A percentile compares a stretch with the other conserved stretches of the same genome.
These are phyloP conservation scores for Tenrec ecaudatus DNA, from an alignment of 2,113 vertebrate genomes.

Conservation along the genomic window DNA sequence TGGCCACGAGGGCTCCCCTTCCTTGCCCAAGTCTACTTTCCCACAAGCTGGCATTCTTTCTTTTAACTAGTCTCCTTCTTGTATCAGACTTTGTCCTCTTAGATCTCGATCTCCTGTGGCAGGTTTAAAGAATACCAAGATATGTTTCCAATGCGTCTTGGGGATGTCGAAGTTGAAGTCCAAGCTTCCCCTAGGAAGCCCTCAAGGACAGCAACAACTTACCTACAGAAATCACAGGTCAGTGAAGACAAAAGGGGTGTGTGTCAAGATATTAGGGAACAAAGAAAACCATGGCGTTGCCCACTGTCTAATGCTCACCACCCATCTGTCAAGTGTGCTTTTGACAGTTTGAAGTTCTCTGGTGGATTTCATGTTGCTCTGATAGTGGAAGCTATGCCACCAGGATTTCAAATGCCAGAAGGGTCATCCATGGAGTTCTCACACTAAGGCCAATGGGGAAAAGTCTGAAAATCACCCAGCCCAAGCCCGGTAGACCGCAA, in stretches of 20 bases:
- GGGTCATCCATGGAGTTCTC: not conserved
- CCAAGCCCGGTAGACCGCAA: not conserved
- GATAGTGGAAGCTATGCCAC: not conserved
- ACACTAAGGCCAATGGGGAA: not conserved
- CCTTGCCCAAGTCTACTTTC: not conserved
- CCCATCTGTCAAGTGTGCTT: not conserved
- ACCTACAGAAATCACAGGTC: slow-evolving; percentile 57
- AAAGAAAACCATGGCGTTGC: not conserved
- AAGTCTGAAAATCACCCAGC: not conserved
- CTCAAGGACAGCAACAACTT: not conserved
- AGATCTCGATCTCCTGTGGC: slow-evolving; percentile 45
- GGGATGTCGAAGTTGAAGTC: rapidly evolving
- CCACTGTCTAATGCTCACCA: not conserved
- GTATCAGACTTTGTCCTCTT: not conserved
- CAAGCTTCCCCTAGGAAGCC: not conserved
- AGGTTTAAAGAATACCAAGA: slow-evolving; percentile 84
- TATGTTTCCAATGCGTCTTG: slow-evolving; percentile 63
- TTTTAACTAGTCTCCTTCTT: not conserved
- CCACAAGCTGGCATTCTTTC: not conserved
- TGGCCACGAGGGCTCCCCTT: not conserved
- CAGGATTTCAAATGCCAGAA: not conserved
- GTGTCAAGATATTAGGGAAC: not conserved
- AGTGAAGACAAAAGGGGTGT: slow-evolving; percentile 15
- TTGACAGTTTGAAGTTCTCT: not conserved
- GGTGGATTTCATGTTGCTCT: not conserved